Base-by-base conservation (phyloP, 1,140 invertebrate species). In the Gryllus bimaculatus region DNA sequence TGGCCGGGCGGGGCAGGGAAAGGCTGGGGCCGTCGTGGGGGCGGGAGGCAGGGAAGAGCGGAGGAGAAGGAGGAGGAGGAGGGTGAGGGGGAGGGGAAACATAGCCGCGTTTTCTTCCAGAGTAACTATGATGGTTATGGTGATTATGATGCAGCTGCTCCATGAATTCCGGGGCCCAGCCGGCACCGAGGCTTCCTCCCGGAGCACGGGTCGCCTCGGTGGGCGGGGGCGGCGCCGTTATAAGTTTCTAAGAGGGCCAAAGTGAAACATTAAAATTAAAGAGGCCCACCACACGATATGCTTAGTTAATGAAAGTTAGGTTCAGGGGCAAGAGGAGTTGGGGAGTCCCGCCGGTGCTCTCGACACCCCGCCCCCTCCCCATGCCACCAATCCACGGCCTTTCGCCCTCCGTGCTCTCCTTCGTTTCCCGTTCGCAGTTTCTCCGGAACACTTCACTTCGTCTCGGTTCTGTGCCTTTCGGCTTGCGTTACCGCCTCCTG, bases 251-350 rank as follows among this genome's bases (percentile, higher is more conserved):
- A 66, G 54, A 66, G 54, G 54, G 10, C 54, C 54, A 66, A 66
- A 66, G 54, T 66, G 54, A 66, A 66, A 66, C 54, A 66, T 66
- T 66, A 66, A 66, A 66, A 66, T 66, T 66, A 66, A 66, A 66
- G 54, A 10, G 54, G 54, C 10, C 18, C 54, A 66, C 54, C 54
- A 66, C 54, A 66, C 54, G 54, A 66, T 66, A 66, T 66, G 54
- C 10, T 66, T 66, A 66, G 10, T 66, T 66, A 66, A 66, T 66
- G 54, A 66, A 66, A 66, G 10, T 66, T 10, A 10, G 10, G 0
- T 18, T 66, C 54, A 66, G 18, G 18, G 10, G 54, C 10, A 66
- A 18, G 18, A 3, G 54, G 54, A 10, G 54, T 18, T 66, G 2
- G 10, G 18, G 7, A 13, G 54, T 10, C 54, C 54, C 54, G 10